These are phyloP conservation scores for Cirrhinus molitorella DNA, from an alignment of 2,797 vertebrate genomes.

Conservation along the genomic window DNA sequence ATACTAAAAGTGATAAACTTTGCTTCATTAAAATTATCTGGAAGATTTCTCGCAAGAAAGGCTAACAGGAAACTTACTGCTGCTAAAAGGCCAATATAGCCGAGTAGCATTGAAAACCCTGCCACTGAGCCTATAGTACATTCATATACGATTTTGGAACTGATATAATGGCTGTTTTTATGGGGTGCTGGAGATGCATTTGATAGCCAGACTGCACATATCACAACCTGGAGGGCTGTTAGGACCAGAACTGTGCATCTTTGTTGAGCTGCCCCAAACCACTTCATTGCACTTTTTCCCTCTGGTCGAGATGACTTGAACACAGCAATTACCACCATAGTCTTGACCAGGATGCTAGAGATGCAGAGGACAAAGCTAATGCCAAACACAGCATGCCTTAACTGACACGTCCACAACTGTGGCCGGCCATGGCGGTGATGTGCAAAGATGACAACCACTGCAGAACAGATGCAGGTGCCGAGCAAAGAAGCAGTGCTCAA, in stretches of 20 bases:
- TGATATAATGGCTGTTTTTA: slow-evolving; percentile 69
- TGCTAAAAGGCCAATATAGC: slow-evolving; percentile 77
- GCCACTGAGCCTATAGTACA: slow-evolving; percentile 69
- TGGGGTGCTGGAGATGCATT: slow-evolving; percentile 50
- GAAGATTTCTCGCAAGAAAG: slow-evolving; percentile 75
- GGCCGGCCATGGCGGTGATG: slow-evolving; percentile 66
- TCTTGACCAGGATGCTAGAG: slow-evolving; percentile 31
- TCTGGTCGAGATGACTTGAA: slow-evolving; percentile 65
- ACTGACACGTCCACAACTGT: slow-evolving; percentile 58
- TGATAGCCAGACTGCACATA: slow-evolving; percentile 26
- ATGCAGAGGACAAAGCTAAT: slow-evolving; percentile 20
- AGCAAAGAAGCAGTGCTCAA: slow-evolving; percentile 54
- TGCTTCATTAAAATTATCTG: slow-evolving; percentile 33
- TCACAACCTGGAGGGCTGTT: slow-evolving; percentile 9
- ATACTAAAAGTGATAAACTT: slow-evolving; percentile 34
- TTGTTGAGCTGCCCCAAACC: slow-evolving; percentile 74
- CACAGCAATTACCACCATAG: slow-evolving; percentile 16
- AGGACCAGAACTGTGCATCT: slow-evolving; percentile 67
- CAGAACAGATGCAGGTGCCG: slow-evolving; percentile 58
- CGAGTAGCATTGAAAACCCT: slow-evolving; percentile 71
- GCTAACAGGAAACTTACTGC: slow-evolving; percentile 73
- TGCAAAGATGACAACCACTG: slow-evolving; percentile 66
- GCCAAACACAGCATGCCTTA: slow-evolving; percentile 26
- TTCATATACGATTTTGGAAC: slow-evolving; percentile 72
- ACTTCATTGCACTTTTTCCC: slow-evolving; percentile 68